Conservation (phyloP, 1,140 invertebrate species). For the Micrasema minimum region DNA sequence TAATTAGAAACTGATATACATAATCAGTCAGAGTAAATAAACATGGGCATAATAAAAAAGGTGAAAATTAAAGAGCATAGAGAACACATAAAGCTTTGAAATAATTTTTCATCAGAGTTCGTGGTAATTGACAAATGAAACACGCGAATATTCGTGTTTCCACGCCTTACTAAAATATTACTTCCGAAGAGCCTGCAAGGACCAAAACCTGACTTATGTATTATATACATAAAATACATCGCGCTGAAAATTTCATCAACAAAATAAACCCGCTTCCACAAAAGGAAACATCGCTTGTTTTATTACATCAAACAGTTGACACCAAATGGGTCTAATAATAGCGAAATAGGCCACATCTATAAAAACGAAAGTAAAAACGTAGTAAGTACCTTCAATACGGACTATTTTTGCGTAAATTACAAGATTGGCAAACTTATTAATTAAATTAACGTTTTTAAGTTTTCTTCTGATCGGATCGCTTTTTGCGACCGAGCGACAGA, state of each 20-base stretch:
- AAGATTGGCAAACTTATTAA: too few relatives aligned
- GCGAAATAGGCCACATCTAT: too few relatives aligned
- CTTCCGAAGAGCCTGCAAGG: constrained; percentile 10
- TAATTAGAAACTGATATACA: too few relatives aligned
- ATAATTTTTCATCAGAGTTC: constrained; percentile 9
- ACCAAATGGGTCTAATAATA: too few relatives aligned
- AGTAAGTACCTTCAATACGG: too few relatives aligned
- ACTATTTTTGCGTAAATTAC: too few relatives aligned
- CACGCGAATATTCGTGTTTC: constrained; percentile 33
- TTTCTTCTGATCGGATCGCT: too few relatives aligned
- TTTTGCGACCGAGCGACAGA: too few relatives aligned
- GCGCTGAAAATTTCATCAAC: neutral
- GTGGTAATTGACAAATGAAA: constrained; percentile 24
- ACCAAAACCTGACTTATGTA: neutral
- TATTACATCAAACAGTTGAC: too few relatives aligned
- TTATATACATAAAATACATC: neutral
- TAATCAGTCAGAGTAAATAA: neutral
- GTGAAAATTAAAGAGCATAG: constrained; percentile 1
- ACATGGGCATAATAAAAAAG: neutral
- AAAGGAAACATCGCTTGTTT: constrained; percentile 14
- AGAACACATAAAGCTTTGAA: constrained; percentile 2
- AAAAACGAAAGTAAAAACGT: too few relatives aligned
- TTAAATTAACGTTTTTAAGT: too few relatives aligned
- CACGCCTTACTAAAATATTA: constrained; percentile 13
- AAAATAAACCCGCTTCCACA: neutral